A percentile compares a stretch with the other conserved stretches of the same genome.
Conservation (phyloP, 1,140 invertebrate genomes). For the Achroia grisella region DNA sequence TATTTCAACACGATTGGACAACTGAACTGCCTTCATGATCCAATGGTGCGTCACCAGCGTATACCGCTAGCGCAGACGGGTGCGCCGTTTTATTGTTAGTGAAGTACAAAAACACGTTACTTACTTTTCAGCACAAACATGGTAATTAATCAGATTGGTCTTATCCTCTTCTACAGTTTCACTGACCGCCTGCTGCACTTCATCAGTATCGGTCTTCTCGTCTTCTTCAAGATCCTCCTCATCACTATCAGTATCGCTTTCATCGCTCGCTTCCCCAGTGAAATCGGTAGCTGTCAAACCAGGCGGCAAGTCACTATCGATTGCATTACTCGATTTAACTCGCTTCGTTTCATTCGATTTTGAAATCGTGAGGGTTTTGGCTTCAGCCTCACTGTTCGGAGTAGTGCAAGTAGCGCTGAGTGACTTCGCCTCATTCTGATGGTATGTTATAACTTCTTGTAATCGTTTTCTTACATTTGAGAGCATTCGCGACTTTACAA, state of each 20-base stretch:
- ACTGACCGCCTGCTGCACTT: constrained; percentile 5
- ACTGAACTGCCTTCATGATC: too few relatives aligned
- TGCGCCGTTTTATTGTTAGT: too few relatives aligned
- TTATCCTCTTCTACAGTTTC: constrained; percentile 12
- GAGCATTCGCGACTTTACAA: constrained; percentile 47
- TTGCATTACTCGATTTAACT: constrained; percentile 6
- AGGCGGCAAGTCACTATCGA: constrained; percentile 23
- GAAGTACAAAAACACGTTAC: constrained; percentile 7
- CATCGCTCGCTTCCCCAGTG: constrained; percentile 22
- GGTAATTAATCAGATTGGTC: constrained; percentile 28
- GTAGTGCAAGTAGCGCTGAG: background rate
- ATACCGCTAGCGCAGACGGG: too few relatives aligned
- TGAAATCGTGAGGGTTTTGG: background rate
- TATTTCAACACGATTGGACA: too few relatives aligned
- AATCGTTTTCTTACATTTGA: constrained; percentile 41
- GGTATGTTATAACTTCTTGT: constrained; percentile 36
- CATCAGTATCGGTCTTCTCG: constrained; percentile 8
- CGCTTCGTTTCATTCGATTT: constrained; percentile 5
- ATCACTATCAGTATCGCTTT: constrained; percentile 22
- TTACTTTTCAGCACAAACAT: constrained; percentile 44
- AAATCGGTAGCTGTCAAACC: constrained; percentile 38
- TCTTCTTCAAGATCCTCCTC: constrained; percentile 14
- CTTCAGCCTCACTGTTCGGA: background rate
- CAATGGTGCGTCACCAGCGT: too few relatives aligned
- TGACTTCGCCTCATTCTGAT: constrained; percentile 27